phyloP scores from a whole-genome alignment of 2,888 invertebrate genomes.

The Polia nebulosa region DNA sequence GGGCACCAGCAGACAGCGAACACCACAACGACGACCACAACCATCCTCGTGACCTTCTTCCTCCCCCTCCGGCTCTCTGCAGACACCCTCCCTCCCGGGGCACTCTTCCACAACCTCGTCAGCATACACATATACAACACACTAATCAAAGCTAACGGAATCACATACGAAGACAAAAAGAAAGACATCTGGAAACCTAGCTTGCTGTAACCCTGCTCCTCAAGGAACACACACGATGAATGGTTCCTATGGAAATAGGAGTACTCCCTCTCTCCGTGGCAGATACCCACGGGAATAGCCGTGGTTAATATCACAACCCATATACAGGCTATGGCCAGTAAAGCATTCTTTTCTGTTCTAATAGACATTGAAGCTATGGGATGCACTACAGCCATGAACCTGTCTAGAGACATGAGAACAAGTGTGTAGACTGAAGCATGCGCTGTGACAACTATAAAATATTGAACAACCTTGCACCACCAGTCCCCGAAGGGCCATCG shows the following conservation, averaged over 20 bases:
- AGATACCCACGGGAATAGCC: conserved; percentile 94
- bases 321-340: conserved; percentile 94
- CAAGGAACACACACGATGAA: conserved; percentile 93
- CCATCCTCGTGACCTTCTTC: conserved; percentile 97
- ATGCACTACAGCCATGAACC: conserved; percentile 98
- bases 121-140: conserved; percentile 97
- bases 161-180: conserved; percentile 96
- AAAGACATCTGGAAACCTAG: conserved; percentile 94
- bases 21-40: conserved; percentile 97
- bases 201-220: conserved; percentile 92
- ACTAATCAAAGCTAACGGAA: conserved; percentile 96
- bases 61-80: conserved; percentile 96
- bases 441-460: conserved; percentile 97
- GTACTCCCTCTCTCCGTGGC: conserved; percentile 94
- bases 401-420: conserved; percentile 98
- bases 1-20: conserved; percentile 99
- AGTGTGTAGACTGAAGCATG: conserved; percentile 98
- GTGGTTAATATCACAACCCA: conserved; percentile 96
- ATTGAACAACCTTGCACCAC: conserved; percentile 98
- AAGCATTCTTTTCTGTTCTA: conserved; percentile 95
- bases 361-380: conserved; percentile 97
- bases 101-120: conserved; percentile 96
- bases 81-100: conserved; percentile 95
- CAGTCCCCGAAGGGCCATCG: conserved; percentile 97
- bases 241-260: conserved; percentile 92